Evolutionary conservation across 2,797 vertebrate species (phyloP).

Genomic region (Streptopelia turtur): DNA sequence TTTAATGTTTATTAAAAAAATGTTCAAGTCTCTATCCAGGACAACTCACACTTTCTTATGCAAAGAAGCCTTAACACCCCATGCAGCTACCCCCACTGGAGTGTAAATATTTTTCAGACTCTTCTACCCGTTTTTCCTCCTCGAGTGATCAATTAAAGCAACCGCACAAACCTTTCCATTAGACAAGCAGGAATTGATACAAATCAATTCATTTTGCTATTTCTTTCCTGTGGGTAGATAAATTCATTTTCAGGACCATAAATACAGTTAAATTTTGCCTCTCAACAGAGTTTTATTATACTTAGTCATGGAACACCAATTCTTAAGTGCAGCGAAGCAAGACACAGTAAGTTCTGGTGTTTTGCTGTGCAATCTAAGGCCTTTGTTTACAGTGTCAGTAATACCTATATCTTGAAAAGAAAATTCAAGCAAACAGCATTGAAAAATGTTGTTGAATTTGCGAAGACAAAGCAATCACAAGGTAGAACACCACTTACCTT

Average conservation of each 20-base stretch:
- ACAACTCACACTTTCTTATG: background rate
- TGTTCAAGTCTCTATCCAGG: background rate
- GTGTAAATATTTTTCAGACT: background rate
- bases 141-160: background rate
- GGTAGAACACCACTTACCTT: slow-evolving; percentile 80
- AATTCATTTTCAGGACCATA: background rate
- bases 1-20: background rate
- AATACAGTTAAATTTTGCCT: background rate
- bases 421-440: background rate
- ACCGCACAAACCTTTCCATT: background rate
- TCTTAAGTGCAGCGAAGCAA: background rate
- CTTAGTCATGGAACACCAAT: background rate
- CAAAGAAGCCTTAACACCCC: background rate
- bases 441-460: background rate
- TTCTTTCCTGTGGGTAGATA: background rate
- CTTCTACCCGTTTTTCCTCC: background rate
- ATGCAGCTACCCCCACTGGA: background rate
- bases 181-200: background rate
- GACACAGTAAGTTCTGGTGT: background rate
- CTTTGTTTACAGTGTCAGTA: background rate
- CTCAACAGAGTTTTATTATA: background rate
- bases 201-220: background rate
- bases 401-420: background rate
- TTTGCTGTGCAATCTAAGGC: background rate
- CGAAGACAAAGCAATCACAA: background rate